These are phyloP conservation scores for Phataginus tricuspis DNA, from an alignment of 2,797 vertebrate species.

Conservation along the genomic window DNA sequence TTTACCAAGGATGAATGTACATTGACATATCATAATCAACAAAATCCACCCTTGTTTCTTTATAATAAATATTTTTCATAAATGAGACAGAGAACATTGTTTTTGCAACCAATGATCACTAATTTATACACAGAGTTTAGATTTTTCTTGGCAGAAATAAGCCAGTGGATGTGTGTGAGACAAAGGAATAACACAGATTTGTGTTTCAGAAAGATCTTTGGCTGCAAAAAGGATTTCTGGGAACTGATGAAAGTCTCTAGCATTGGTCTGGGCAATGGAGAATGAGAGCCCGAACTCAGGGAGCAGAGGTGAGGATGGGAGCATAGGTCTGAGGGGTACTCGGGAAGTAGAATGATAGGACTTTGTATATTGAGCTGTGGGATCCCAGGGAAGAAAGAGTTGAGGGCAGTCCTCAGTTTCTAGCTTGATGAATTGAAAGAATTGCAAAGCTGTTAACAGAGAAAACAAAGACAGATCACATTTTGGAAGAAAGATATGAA, in stretches of 20 bases:
- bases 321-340: neutral
- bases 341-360: neutral
- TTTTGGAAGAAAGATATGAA: constrained; percentile 14
- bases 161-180: neutral
- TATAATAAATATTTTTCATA: neutral
- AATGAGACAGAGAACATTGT: neutral
- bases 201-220: neutral
- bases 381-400: neutral
- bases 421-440: neutral
- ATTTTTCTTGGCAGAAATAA: constrained; percentile 3
- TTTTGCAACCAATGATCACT: neutral
- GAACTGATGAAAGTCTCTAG: neutral
- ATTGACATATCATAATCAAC: neutral
- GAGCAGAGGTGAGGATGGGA: neutral
- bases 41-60: neutral
- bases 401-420: neutral
- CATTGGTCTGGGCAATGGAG: neutral
- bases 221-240: neutral
- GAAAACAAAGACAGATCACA: neutral
- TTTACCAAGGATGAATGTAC: neutral
- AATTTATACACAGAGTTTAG: neutral
- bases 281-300: neutral
- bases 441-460: neutral
- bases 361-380: neutral
- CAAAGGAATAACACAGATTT: neutral